A percentile compares a stretch with the other conserved stretches of the same genome.
These are phyloP conservation scores for Abrostola triplasia DNA, from an alignment of 2,888 invertebrate genomes.

Conservation along the genomic window DNA sequence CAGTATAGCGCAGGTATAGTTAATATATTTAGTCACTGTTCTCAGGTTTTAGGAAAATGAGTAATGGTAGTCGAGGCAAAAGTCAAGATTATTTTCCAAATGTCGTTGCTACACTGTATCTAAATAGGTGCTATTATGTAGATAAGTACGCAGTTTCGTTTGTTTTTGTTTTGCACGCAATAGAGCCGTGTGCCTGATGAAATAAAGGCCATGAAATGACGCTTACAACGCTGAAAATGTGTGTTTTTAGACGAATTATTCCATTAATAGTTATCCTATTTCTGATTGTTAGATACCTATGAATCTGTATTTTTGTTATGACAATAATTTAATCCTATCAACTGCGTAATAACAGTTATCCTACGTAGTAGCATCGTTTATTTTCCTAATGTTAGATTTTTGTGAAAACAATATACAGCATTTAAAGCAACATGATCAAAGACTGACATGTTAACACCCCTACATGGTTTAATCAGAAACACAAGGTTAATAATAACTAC, in stretches of 20 bases:
- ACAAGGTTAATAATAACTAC: constrained; percentile 9
- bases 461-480: constrained; percentile 10
- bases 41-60: constrained; percentile 42
- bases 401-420: neutral
- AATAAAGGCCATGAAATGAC: too few species aligned
- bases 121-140: neutral
- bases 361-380: constrained; percentile 21
- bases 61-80: constrained; percentile 38
- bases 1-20: constrained; percentile 33
- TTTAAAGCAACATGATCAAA: constrained; percentile 10
- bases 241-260: too few species aligned
- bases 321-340: neutral
- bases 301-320: too few species aligned
- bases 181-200: too few species aligned
- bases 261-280: too few species aligned
- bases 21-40: constrained; percentile 26
- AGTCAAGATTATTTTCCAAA: constrained; percentile 37
- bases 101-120: constrained; percentile 22
- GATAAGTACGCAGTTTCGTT: too few species aligned
- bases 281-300: too few species aligned
- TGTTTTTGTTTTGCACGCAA: too few species aligned
- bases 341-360: constrained; percentile 39
- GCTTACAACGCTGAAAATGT: too few species aligned
- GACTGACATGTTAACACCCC: constrained; percentile 2
- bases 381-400: constrained; percentile 7